Base-by-base conservation (phyloP, 2,888 invertebrate species). In the Spatulosminthurus flaviceps region DNA sequence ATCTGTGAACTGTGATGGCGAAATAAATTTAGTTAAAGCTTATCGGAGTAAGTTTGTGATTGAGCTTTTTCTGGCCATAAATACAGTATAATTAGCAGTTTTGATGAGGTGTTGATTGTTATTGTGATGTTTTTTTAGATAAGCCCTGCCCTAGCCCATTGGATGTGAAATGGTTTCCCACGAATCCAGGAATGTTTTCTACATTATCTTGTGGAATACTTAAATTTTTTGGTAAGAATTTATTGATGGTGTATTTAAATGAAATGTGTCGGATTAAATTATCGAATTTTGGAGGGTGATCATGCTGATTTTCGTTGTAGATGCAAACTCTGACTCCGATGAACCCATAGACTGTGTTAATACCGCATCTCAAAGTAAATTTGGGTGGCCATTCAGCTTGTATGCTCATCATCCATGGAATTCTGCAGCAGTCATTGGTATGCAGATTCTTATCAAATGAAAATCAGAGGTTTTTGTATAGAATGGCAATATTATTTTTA, bases 381-480 rank as follows among this genome's bases (percentile, higher is more conserved):
- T 43, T 11, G 79, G 79, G 24, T 67, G 43, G 29, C 43, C 42
- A 9, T 73, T 73, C 16, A 41, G 79, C 7, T 11, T 79, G 19
- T 66, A 79, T 24, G 51, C 73, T 21, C 79, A 79, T 74, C 79
- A 79, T 28, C 79, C 79, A 29, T 79, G 73, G 73, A 79, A 79
- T 79, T 67, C 67, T 42, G 43, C 67, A 0, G 2, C 34, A 42
- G 67, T 76, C 5, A 26, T 64, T 16, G 76, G 76, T 76, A 76
- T 29, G 24, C 7, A 16, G 26, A 26, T 22, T 41, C 9, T 41
- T 41, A 9, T 13, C 13, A 7, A 9, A 9, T 9, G 41, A 28
- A 67, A 67, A 67, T 16, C n/a, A n/a, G n/a, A n/a, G n/a, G n/a
- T n/a, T n/a, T n/a, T n/a, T n/a, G n/a, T 13, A 66, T 21, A 9